phyloP scores from a whole-genome alignment of 2,888 invertebrate species.

The Phortica magna region DNA sequence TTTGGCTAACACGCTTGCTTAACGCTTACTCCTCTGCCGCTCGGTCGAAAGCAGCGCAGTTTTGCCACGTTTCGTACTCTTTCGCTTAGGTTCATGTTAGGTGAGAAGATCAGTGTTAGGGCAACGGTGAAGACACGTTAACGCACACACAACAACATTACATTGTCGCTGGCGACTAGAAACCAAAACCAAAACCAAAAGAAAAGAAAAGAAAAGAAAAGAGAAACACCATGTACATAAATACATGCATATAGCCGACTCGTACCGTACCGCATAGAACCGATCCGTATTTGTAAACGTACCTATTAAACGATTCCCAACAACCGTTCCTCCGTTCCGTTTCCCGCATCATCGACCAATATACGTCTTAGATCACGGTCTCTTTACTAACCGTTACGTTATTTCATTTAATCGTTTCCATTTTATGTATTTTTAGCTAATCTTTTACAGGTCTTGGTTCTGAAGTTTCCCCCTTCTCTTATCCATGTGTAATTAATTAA shows the following conservation, averaged over 20 bases:
- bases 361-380: constrained; percentile 29
- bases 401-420: constrained; percentile 59
- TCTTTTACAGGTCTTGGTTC: constrained; percentile 66
- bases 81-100: too few species aligned
- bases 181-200: too few species aligned
- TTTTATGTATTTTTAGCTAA: constrained; percentile 74
- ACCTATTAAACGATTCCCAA: neutral
- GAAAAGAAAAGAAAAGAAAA: too few species aligned
- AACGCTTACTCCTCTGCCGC: too few species aligned
- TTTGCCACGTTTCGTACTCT: too few species aligned
- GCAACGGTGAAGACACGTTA: too few species aligned
- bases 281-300: neutral
- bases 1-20: too few species aligned
- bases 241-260: neutral
- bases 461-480: constrained; percentile 42
- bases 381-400: constrained; percentile 52
- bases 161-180: too few species aligned
- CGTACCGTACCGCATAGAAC: neutral
- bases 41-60: too few species aligned
- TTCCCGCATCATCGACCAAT: neutral
- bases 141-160: too few species aligned
- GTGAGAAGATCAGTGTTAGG: too few species aligned
- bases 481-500: constrained; percentile 36
- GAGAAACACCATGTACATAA: neutral
- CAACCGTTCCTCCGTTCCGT: neutral